A percentile compares a stretch with the other conserved stretches of the same genome.
Conservation (phyloP, 2,888 invertebrate species). For the Endomychus coccineus region DNA sequence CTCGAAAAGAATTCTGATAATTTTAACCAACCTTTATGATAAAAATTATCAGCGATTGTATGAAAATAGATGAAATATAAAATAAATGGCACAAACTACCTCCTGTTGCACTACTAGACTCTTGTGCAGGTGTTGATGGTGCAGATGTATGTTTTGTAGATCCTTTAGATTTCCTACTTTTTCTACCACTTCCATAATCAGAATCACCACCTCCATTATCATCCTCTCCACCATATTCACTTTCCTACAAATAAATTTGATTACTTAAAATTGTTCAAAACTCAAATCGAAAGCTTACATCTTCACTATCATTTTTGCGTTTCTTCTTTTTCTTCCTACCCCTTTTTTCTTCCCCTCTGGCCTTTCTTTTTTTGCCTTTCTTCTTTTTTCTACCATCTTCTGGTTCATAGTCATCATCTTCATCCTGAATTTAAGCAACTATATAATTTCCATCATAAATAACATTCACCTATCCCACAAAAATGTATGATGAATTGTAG, state of each 20-base stretch:
- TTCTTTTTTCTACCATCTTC: slow-evolving; percentile 82
- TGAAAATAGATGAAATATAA: too few relatives aligned
- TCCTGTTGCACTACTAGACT: slow-evolving; percentile 42
- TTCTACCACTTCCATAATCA: slow-evolving; percentile 65
- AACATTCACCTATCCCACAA: too few relatives aligned
- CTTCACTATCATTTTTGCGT: slow-evolving; percentile 86
- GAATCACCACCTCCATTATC: slow-evolving; percentile 70
- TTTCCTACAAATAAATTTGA: slow-evolving; percentile 51
- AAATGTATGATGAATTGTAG: too few relatives aligned
- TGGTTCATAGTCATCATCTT: slow-evolving; percentile 81
- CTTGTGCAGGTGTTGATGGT: slow-evolving; percentile 48
- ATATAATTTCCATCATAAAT: too few relatives aligned
- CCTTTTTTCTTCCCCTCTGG: slow-evolving; percentile 81
- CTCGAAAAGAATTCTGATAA: too few relatives aligned
- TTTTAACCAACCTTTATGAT: too few relatives aligned
- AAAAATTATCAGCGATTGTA: too few relatives aligned
- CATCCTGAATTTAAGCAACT: slow-evolving; percentile 53
- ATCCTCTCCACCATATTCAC: slow-evolving; percentile 61
- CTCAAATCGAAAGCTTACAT: slow-evolving; percentile 45
- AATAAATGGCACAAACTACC: too few relatives aligned
- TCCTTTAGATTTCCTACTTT: slow-evolving; percentile 53
- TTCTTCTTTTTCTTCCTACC: slow-evolving; percentile 93
- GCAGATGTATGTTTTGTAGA: slow-evolving; percentile 42
- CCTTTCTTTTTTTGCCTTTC: slow-evolving; percentile 91
- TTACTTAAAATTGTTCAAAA: not conserved